Evolutionary conservation across 2,797 vertebrate species (phyloP).

Genomic region (Strix occidentalis): DNA sequence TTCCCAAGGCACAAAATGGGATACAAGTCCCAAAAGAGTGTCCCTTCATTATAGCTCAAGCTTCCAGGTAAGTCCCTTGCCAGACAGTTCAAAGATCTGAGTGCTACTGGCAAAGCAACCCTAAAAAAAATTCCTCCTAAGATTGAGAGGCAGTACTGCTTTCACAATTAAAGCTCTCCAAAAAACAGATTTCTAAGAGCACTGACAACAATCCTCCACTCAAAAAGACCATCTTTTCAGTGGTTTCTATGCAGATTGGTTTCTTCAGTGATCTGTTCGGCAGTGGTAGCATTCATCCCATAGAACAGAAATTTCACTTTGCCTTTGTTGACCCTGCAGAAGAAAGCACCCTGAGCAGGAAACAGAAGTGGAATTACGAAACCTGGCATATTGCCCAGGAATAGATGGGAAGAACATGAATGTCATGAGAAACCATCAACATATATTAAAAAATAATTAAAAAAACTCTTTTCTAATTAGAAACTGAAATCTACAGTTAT

Average conservation of each 20-base stretch:
- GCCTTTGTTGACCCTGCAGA: background rate
- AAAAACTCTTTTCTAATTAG: background rate
- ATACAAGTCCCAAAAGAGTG: background rate
- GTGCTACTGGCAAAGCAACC: background rate
- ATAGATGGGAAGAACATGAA: background rate
- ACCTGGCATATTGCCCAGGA: background rate
- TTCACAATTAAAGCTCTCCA: background rate
- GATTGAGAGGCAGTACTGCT: background rate
- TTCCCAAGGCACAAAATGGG: background rate
- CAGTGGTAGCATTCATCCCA: background rate
- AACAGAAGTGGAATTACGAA: slow-evolving; percentile 11
- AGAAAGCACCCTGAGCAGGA: background rate
- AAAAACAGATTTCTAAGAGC: background rate
- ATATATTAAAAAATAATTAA: background rate
- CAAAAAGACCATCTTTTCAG: background rate
- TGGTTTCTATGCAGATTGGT: background rate
- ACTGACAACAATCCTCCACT: background rate
- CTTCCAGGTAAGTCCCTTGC: background rate
- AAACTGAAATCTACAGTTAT: background rate
- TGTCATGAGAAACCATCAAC: background rate
- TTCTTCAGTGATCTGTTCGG: background rate
- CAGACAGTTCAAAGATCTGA: background rate
- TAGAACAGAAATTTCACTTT: background rate
- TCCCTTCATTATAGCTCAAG: background rate
- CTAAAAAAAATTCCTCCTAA: background rate